These are phyloP conservation scores for Candidula unifasciata DNA, from an alignment of 2,888 invertebrate species.

Conservation along the genomic window DNA sequence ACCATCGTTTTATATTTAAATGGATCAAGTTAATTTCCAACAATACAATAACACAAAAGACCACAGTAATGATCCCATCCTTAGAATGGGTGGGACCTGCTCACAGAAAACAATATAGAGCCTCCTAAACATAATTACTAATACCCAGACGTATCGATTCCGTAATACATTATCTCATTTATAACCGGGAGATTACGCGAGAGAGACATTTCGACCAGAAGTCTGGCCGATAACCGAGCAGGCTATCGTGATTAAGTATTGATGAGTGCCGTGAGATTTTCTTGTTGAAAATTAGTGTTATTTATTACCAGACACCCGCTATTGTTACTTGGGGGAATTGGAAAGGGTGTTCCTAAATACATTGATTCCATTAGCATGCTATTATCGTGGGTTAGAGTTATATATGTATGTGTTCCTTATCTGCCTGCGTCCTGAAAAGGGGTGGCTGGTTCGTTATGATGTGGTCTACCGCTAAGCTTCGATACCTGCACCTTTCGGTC, in stretches of 20 bases:
- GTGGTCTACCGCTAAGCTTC: too few species aligned
- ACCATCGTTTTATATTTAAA: too few species aligned
- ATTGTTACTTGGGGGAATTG: background rate
- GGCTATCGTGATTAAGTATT: conserved; percentile 11
- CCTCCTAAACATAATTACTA: background rate
- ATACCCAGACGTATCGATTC: conserved; percentile 13
- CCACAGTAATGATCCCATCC: background rate
- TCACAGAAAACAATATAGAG: background rate
- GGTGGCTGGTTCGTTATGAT: too few species aligned
- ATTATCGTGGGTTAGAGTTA: background rate
- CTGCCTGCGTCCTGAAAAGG: too few species aligned
- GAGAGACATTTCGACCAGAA: background rate
- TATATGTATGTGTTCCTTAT: too few species aligned
- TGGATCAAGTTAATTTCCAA: background rate
- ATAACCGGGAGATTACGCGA: background rate
- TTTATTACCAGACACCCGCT: background rate
- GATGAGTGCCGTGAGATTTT: background rate
- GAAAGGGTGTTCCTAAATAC: background rate
- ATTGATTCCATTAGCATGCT: background rate
- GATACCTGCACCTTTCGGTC: too few species aligned
- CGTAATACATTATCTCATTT: conserved; percentile 24
- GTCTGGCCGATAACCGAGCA: background rate
- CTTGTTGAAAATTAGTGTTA: too few species aligned
- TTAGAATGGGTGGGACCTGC: background rate
- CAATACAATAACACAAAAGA: background rate